Percentiles rank a stretch among this genome's conserved stretches.
Conservation (phyloP, 2,797 vertebrate species). For the Crenuchus spilurus region DNA sequence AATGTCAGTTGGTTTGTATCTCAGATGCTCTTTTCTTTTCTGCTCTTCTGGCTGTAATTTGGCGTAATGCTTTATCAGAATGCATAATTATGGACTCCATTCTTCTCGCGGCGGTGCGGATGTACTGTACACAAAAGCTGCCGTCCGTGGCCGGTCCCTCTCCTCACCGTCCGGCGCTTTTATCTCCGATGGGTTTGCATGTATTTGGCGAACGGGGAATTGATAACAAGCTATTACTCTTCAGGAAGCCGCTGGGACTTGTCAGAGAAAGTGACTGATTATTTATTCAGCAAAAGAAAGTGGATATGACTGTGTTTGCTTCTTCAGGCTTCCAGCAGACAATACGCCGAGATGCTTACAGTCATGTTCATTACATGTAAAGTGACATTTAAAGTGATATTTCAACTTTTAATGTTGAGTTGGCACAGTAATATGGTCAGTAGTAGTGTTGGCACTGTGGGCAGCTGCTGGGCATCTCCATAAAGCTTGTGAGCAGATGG, state of each 20-base stretch:
- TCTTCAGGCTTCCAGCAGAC: constrained; percentile 61
- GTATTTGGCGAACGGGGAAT: constrained; percentile 71
- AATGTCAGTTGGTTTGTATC: constrained; percentile 41
- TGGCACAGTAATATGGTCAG: no score
- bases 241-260: constrained; percentile 65
- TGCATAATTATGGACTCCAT: constrained; percentile 63
- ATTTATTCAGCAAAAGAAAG: constrained; percentile 70
- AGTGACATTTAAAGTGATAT: no score
- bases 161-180: constrained; percentile 67
- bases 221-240: constrained; percentile 75
- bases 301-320: constrained; percentile 54
- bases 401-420: no score
- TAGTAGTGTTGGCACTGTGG: no score
- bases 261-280: constrained; percentile 71
- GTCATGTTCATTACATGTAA: no score
- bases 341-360: no score
- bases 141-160: constrained; percentile 57
- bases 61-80: constrained; percentile 56
- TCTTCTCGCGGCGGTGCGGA: constrained; percentile 54
- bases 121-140: constrained; percentile 63
- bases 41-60: constrained; percentile 54
- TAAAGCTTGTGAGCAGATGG: no score
- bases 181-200: constrained; percentile 64
- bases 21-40: constrained; percentile 54
- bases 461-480: no score